Conservation (phyloP, 2,113 vertebrate genomes). For the Takifugu bimaculatus region DNA sequence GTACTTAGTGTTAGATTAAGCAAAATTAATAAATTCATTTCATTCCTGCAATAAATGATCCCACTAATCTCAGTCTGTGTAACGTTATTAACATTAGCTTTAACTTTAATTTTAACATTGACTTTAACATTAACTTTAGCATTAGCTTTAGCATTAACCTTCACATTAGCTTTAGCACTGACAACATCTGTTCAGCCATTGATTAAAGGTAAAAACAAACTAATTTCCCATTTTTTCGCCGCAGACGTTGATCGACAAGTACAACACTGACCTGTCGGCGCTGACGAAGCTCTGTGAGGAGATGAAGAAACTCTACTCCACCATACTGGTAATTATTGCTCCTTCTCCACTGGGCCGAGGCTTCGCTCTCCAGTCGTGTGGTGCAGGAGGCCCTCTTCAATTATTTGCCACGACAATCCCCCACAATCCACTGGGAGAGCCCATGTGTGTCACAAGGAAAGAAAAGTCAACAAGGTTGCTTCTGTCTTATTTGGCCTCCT, state of each 20-base stretch:
- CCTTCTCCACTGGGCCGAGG: constrained; percentile 49
- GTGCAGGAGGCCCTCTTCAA: constrained; percentile 30
- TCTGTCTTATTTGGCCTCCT: constrained; percentile 3
- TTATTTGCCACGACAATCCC: constrained; percentile 51
- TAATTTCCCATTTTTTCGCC: constrained; percentile 14
- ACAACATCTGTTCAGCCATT: neutral
- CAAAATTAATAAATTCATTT: too few relatives aligned
- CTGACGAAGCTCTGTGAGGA: constrained; percentile 83
- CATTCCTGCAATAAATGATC: too few relatives aligned
- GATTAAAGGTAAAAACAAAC: constrained; percentile 5
- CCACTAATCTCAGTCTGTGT: too few relatives aligned
- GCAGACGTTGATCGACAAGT: constrained; percentile 78
- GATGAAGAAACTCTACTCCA: constrained; percentile 85
- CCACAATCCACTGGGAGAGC: constrained; percentile 21
- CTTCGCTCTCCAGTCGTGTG: constrained; percentile 14
- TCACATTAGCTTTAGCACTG: too few relatives aligned
- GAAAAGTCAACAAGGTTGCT: constrained; percentile 49
- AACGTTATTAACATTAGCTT: too few relatives aligned
- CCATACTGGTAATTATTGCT: constrained; percentile 78
- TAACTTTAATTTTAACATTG: too few relatives aligned
- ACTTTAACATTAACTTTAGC: too few relatives aligned
- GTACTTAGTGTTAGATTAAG: too few relatives aligned
- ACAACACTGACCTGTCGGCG: constrained; percentile 74
- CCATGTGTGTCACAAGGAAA: constrained; percentile 41
- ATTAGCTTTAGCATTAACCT: too few relatives aligned